Base-by-base conservation (phyloP, 1,140 invertebrate species). In the Trissolcus basalis region DNA sequence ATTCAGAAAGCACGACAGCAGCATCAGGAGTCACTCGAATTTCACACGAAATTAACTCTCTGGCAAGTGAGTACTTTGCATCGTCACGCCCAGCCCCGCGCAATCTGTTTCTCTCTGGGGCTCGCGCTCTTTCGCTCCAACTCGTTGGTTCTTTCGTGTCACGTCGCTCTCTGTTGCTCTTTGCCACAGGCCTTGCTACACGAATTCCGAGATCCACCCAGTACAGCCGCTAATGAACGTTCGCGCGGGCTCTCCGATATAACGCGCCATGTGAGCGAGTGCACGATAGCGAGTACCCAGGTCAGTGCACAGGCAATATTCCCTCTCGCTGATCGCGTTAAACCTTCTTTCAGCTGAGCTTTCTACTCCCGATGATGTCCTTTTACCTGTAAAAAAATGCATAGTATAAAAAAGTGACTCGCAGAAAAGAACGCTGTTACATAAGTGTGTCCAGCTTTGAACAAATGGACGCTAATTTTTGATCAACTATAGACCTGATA, bases 11-110 rank as follows among this genome's bases (percentile, higher is more conserved):
- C 63, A 69, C 58, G 74, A 71, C 67, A 59, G 78, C 82, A 63
- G 76, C 67, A 59, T 79, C 82, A 63, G 76, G 72, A 80, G 81
- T 82, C 78, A 80, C 80, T 85, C 80, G 81, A 81, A 85, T 85
- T 84, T 84, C 83, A 85, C 83, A 83, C 82, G 81, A 83, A 82
- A 85, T 84, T 84, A 84, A 84, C 83, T 84, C 81, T 79, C 77
- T 77, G 79, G 70, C 81, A 72, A 82, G 78, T 80, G 71, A 80
- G 81, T 81, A 78, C 77, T 73, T 78, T 79, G 72, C 75, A 63
- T 77, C 36, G 65, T 77, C 72, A 41, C 32, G 48, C 36, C 39
- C 55, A 35, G n/a, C 10, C 33, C 12, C 56, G n/a, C 16, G 1
- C 11, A 12, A 13, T 56, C 56, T 35, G 35, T 72, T 45, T 63